Base-by-base conservation (phyloP, 1,140 invertebrate species). In the Drosophila sechellia region DNA sequence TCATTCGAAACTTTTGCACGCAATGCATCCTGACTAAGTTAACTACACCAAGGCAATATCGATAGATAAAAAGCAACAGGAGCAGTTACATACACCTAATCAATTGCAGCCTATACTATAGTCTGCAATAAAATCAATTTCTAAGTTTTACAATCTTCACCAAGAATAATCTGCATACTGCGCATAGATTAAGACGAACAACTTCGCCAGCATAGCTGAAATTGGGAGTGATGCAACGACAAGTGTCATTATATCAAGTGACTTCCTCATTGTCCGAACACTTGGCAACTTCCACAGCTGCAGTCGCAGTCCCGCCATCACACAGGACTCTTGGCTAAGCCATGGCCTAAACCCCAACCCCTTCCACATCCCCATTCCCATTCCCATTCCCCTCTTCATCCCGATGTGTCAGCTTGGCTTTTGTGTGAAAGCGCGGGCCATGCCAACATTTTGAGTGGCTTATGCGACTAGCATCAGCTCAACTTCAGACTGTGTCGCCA, bases 171-270 rank as follows among this genome's bases (percentile, higher is more conserved):
- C 17, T 20, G 4, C 17, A 22, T 20, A 20, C 10, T 45, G 15
- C 6, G 12, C 10, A 10, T 17, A 42, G 6, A 42, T 6, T 5
- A 17, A 27, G 8, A 56, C 10, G 49, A 40, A 55, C 13, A 31
- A 60, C 15, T 20, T 31, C 22, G n/a, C 1, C 17, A 57, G 34
- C 35, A 5, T 42, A 25, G 46, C 11, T 39, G 34, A 59, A 54
- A 72, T 27, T 35, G 20, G 31, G 31, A 52, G 69, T 49, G 31
- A 58, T 55, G 74, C 61, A 63, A 87, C 70, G 79, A 87, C 83
- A 87, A 86, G 84, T 86, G 83, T 83, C 83, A 77, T 87, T 86
- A 87, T 87, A 79, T 76, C 83, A 81, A 87, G 84, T 79, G 83
- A 89, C 71, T 86, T 81, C 61, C 83, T 87, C 79, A 70, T 87